A percentile compares a stretch with the other conserved stretches of the same genome.
phyloP scores from a whole-genome alignment of 1,140 invertebrate species.

The Drosophila fuyamai region DNA sequence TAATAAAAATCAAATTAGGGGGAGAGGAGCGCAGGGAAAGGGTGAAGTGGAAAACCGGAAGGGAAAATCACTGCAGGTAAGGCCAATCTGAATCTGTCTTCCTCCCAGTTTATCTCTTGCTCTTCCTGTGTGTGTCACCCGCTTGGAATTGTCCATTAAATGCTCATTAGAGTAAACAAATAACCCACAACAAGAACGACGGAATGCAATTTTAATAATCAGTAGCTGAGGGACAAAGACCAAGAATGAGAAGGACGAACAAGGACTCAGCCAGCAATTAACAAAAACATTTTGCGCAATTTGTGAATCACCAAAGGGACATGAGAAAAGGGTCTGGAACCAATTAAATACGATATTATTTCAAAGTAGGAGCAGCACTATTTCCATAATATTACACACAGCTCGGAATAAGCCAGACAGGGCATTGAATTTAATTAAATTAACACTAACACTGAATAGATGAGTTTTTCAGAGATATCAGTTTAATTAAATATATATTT shows the following conservation, averaged over 20 bases:
- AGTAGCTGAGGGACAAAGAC: constrained; percentile 32
- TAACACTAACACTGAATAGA: neutral
- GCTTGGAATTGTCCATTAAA: constrained; percentile 64
- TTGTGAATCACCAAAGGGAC: constrained; percentile 31
- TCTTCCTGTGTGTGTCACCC: constrained; percentile 30
- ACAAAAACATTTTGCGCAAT: constrained; percentile 42
- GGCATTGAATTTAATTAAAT: neutral
- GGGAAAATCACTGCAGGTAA: constrained; percentile 61
- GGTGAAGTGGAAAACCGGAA: constrained; percentile 64
- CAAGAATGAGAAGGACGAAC: neutral
- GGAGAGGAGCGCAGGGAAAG: constrained; percentile 16
- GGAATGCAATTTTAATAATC: constrained; percentile 51
- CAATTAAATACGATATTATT: neutral
- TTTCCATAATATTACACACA: neutral
- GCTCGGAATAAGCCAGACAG: neutral
- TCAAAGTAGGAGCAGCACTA: neutral
- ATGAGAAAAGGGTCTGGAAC: neutral
- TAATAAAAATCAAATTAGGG: constrained; percentile 51
- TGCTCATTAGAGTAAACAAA: constrained; percentile 77
- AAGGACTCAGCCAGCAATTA: constrained; percentile 33
- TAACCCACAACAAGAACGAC: constrained; percentile 44
- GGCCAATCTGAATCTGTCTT: constrained; percentile 11
- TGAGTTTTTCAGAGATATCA: too few species aligned
- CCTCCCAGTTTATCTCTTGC: constrained; percentile 4
- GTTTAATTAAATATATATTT: too few species aligned